phyloP scores from a whole-genome alignment of 2,888 invertebrate genomes.

The Chromoteleia sp. region DNA sequence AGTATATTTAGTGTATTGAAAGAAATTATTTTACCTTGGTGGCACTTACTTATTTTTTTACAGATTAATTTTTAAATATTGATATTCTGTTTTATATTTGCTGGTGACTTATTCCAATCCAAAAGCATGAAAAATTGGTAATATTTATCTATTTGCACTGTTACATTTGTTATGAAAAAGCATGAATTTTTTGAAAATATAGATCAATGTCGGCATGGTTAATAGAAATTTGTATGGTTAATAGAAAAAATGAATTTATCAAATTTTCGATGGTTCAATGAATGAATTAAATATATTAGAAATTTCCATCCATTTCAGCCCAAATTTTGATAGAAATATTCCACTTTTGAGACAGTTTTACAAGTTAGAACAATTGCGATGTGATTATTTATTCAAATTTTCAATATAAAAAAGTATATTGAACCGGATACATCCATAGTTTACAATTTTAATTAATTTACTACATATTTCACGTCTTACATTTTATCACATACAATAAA shows the following conservation, averaged over 20 bases:
- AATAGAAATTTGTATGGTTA: neutral
- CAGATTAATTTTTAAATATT: neutral
- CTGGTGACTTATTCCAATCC: conserved; percentile 15
- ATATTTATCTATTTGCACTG: conserved; percentile 35
- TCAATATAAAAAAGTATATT: too few species aligned
- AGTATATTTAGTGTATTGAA: conserved; percentile 52
- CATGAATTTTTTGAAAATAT: conserved; percentile 53
- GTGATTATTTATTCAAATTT: neutral
- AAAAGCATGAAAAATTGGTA: conserved; percentile 3
- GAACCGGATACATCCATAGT: too few species aligned
- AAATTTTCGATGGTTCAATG: conserved; percentile 9
- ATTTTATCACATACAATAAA: too few species aligned
- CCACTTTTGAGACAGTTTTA: conserved; percentile 51
- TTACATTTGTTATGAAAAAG: conserved; percentile 43
- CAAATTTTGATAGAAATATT: conserved; percentile 49
- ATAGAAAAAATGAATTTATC: neutral
- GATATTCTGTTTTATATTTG: conserved; percentile 6
- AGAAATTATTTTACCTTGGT: neutral
- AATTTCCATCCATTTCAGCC: conserved; percentile 32
- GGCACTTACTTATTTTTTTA: neutral
- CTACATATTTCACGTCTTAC: too few species aligned
- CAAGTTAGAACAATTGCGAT: conserved; percentile 28
- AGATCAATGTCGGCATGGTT: neutral
- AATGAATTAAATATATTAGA: conserved; percentile 25
- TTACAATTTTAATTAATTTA: too few species aligned